Conservation (phyloP, 2,797 vertebrate genomes). For the Molossus molossus region DNA sequence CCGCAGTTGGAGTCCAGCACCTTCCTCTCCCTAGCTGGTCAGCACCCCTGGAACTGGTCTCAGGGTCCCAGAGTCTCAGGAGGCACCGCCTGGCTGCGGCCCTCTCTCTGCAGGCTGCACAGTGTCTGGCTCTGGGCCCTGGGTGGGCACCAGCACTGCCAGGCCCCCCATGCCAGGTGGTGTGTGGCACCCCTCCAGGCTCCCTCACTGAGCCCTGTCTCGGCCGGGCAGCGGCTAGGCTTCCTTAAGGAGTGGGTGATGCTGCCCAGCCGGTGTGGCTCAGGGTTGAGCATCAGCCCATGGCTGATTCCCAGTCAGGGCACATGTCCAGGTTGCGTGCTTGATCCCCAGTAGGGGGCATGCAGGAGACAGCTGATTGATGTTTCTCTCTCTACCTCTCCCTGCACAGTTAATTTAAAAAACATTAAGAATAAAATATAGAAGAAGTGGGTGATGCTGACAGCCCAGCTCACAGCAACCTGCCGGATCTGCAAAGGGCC, state of each 20-base stretch:
- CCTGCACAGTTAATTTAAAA: too few relatives aligned
- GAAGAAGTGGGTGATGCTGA: background rate
- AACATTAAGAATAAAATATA: too few relatives aligned
- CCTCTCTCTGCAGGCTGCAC: background rate
- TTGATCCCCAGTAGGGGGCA: too few relatives aligned
- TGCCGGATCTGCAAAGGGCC: background rate
- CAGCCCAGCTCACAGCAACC: background rate
- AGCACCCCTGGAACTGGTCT: background rate
- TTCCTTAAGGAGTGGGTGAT: background rate
- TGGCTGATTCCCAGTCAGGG: too few relatives aligned
- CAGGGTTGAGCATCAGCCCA: too few relatives aligned
- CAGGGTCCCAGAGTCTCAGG: background rate
- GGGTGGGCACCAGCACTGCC: background rate
- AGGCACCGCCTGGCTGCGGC: background rate
- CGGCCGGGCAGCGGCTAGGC: background rate
- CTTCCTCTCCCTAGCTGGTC: background rate
- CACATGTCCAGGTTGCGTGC: too few relatives aligned
- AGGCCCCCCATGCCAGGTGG: background rate
- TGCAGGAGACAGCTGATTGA: too few relatives aligned
- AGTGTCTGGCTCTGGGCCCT: background rate
- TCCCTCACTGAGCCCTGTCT: too few relatives aligned
- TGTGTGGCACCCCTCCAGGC: background rate
- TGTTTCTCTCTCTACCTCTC: too few relatives aligned
- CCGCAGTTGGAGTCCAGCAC: rapidly evolving
- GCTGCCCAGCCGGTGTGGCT: background rate